Conservation (phyloP, 2,113 vertebrate species). For the Daphoenositta chrysoptera region DNA sequence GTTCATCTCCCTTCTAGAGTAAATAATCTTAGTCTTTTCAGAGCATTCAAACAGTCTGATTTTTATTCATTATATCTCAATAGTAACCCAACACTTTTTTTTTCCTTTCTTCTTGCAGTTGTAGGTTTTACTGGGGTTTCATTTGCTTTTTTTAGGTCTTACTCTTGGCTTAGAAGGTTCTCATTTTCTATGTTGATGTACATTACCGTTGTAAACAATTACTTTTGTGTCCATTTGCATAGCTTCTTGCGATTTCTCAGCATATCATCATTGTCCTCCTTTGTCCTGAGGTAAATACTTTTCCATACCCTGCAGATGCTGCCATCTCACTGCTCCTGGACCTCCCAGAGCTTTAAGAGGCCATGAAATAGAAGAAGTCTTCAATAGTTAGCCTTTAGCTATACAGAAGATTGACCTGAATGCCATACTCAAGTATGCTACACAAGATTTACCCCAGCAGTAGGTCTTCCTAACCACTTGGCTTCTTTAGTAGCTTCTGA, state of each 20-base stretch:
- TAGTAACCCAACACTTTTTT: not conserved
- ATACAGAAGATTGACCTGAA: not conserved
- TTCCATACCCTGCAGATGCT: not conserved
- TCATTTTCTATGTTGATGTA: not conserved
- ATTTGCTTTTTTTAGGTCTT: not conserved
- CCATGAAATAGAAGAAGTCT: not conserved
- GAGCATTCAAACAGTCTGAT: not conserved
- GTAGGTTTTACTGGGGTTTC: not conserved
- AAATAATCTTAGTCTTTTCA: not conserved
- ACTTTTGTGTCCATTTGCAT: not conserved
- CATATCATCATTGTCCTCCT: not conserved
- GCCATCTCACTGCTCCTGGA: not conserved
- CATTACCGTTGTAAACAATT: not conserved
- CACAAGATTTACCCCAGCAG: not conserved
- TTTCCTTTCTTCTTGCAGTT: not conserved
- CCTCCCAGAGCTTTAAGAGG: not conserved
- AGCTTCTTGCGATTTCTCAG: not conserved
- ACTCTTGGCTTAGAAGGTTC: not conserved
- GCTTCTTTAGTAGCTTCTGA: not conserved
- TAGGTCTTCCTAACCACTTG: not conserved
- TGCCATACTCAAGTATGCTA: not conserved
- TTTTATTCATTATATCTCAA: not conserved
- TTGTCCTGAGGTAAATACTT: not conserved
- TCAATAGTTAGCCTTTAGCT: not conserved
- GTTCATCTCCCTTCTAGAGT: not conserved